These are phyloP conservation scores for Mohoua ochrocephala DNA, from an alignment of 2,113 vertebrate genomes.

Conservation along the genomic window DNA sequence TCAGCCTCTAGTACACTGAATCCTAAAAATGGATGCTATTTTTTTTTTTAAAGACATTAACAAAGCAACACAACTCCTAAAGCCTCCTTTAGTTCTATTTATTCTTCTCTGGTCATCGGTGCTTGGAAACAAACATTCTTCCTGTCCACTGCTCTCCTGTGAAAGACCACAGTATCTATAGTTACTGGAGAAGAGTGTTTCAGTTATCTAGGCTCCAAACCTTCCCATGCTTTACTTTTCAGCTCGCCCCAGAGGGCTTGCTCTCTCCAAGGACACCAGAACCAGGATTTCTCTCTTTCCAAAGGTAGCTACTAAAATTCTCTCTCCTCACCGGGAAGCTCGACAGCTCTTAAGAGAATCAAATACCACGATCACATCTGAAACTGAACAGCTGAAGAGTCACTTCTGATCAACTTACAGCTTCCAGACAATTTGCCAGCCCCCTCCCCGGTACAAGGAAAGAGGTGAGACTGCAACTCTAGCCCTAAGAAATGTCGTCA, in stretches of 20 bases:
- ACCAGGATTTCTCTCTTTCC: not conserved
- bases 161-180: conserved; percentile 57
- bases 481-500: not conserved
- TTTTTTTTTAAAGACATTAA: not conserved
- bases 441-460: not conserved
- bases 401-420: not conserved
- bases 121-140: conserved; percentile 60
- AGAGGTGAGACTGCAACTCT: not conserved
- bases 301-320: not conserved
- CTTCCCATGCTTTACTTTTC: not conserved
- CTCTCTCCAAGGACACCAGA: not conserved
- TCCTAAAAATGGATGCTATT: conserved; percentile 28
- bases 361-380: not conserved
- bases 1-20: conserved; percentile 3
- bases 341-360: not conserved
- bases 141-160: conserved; percentile 28
- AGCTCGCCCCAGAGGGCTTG: not conserved
- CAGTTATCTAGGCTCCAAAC: conserved; percentile 26
- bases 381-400: not conserved
- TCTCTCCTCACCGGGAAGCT: not conserved
- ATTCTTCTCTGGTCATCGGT: not conserved
- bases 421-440: not conserved
- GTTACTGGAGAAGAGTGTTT: conserved; percentile 38
- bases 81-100: conserved; percentile 39
- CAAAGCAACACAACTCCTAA: conserved; percentile 25